Evolutionary conservation across 2,888 invertebrate genomes (phyloP), one percentile per base, ranked within the genome.

Genomic region (Pollenia angustigena): DNA sequence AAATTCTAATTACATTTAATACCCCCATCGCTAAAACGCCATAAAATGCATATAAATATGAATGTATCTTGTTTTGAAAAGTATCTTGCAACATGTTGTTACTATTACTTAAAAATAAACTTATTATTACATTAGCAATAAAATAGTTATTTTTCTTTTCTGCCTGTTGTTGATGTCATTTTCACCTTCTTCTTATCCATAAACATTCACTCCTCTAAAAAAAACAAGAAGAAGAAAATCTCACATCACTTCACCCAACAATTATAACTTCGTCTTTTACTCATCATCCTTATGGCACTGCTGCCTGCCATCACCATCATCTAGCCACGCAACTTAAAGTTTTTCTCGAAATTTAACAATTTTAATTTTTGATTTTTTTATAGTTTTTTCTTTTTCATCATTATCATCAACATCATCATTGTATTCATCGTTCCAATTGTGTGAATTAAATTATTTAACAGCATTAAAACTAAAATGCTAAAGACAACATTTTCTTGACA

Each of bases 381-480:
- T 6, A 2, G 1, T 16, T 2, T 48, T n/a, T 50, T 8, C 4
- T 32, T 48, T 11, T 62, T 16, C 16, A 71, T 58, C 54, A 9
- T 32, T 2, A 6, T 32, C 7, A 7, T 11, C 32, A 23, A 23
- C 23, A 32, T 32, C 32, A 14, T 7, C 8, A 32, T 56, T 32
- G 42, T 66, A 18, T 66, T 74, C 12, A 8, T 68, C 12, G 11
- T 68, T 32, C 42, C 76, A 83, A 83, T 78, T 76, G 68, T 84
- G 66, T 40, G 84, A 79, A 79, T 78, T 79, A 58, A 75, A 84
- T 84, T 84, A 79, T 79, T 74, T 54, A 85, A 74, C 74, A 80
- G 48, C 66, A 62, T 52, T 46, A 50, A 64, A 68, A 58, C 2
- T 48, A 74, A 75, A 72, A 66, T 64, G 74, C 23, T 68, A 2